phyloP scores from a whole-genome alignment of 2,113 vertebrate genomes.

The Abramis brama region DNA sequence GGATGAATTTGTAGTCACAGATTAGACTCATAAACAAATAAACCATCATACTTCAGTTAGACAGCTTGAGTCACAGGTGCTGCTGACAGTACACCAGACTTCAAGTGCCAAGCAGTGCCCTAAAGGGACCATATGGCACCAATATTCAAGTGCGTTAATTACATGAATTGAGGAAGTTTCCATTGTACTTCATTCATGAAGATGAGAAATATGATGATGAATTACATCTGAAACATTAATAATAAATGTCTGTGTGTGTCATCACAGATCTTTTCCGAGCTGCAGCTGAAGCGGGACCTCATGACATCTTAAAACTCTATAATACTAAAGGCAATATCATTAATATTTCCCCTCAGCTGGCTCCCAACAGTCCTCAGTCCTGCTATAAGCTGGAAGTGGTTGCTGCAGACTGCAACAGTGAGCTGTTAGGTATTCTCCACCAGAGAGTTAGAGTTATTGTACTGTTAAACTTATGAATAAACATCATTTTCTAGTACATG shows the following conservation, averaged over 20 bases:
- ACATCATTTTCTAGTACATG: not conserved
- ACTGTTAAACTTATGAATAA: not conserved
- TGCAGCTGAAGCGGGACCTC: conserved; percentile 78
- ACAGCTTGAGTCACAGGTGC: conserved; percentile 51
- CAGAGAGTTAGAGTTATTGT: not conserved
- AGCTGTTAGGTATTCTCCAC: conserved; percentile 72
- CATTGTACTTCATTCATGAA: not conserved
- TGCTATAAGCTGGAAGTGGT: conserved; percentile 81
- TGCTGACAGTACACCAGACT: conserved; percentile 44
- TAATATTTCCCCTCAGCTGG: conserved; percentile 78
- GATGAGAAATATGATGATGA: not conserved
- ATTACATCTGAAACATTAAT: not conserved
- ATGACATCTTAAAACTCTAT: conserved; percentile 81
- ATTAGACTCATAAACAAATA: not conserved
- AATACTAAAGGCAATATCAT: conserved; percentile 79
- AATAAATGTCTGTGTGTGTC: not conserved
- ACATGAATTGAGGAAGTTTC: not conserved
- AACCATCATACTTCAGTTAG: not conserved
- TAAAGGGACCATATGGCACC: conserved; percentile 18
- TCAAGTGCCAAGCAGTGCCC: conserved; percentile 40
- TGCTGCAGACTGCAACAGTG: conserved; percentile 76
- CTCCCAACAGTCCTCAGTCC: conserved; percentile 69
- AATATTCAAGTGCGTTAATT: not conserved
- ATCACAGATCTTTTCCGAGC: conserved; percentile 76
- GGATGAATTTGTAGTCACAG: not conserved